Base-by-base conservation (phyloP, 2,113 vertebrate genomes). In the Albula glossodonta region DNA sequence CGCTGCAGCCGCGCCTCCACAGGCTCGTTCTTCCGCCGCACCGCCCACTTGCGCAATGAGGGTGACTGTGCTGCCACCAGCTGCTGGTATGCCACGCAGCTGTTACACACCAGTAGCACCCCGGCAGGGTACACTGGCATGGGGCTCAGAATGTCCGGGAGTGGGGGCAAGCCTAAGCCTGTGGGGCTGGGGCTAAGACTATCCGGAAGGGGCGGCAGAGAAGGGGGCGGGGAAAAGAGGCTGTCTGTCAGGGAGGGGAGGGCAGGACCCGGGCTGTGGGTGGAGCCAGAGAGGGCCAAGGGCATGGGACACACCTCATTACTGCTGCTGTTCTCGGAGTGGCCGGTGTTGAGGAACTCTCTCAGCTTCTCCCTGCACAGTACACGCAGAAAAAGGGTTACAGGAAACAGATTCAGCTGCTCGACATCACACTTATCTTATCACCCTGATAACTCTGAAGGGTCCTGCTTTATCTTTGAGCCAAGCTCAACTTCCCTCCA, bases 101-200 rank as follows among this genome's bases (percentile, higher is more conserved):
- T 97, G 95, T 99, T 99, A 93, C 98, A 99, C 86, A 99, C 97
- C 49, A 99, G 96, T 88, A 99, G 95, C 78, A 99, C 95, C 50
- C 97, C 97, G 0, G 97, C 97, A 0, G 98, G 98, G 82, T 97
- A 98, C 86, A 99, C 97, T 0, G 96, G 93, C 86, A 93, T 89
- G 0, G 95, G 91, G 91, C 94, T 95, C 63, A 97, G 95, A 88
- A 97, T 92, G 92, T 96, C 95, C 0, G 93, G 92, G 84, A 96
- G 94, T 0, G 93, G 93, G n/a, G 94, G 94, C 57, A 95, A 93
- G 81, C 92, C 90, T 0, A 93, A 88, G 49, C 90, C 92, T 2
- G 93, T 92, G 81, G 94, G 93, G 86, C 89, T 92, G 81, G 94
- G 93, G 86, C 89, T 91, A 1, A 95, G 92, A 57, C 91, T 81